Evolutionary conservation across 1,140 invertebrate species (phyloP).

Genomic region (Temnothorax longispinosus): DNA sequence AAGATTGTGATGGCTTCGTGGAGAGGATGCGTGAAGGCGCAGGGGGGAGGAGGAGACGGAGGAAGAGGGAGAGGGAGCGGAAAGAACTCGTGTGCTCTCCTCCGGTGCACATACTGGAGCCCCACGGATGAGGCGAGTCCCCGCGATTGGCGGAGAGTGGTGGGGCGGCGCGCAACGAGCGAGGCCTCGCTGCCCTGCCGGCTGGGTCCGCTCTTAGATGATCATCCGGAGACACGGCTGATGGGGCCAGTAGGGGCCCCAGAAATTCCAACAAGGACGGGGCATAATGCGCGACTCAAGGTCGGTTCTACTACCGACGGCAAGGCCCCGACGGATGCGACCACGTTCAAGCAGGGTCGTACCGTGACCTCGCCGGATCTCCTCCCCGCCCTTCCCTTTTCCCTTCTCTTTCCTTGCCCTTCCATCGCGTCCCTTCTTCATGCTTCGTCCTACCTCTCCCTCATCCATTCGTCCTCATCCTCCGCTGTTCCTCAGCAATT

Average conservation of each 20-base stretch:
- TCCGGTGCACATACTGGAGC: conserved; percentile 50
- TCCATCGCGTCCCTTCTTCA: conserved; percentile 50
- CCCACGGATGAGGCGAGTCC: conserved; percentile 14
- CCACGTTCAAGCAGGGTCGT: conserved; percentile 80
- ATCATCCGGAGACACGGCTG: conserved; percentile 78
- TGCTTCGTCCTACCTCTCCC: conserved; percentile 22
- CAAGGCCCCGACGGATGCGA: conserved; percentile 74
- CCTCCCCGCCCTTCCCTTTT: neutral
- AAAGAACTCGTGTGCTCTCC: conserved; percentile 32
- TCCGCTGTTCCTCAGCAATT: conserved; percentile 48
- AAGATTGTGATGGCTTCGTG: conserved; percentile 30
- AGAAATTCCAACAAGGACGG: conserved; percentile 86
- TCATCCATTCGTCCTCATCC: conserved; percentile 46
- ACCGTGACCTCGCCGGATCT: conserved; percentile 75
- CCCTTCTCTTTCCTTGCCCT: conserved; percentile 42
- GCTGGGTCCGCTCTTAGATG: conserved; percentile 70
- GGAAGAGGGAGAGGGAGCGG: neutral
- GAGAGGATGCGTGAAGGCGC: conserved; percentile 41
- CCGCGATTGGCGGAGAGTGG: conserved; percentile 8
- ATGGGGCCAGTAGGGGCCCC: conserved; percentile 78
- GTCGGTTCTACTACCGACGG: conserved; percentile 84
- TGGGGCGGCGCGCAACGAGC: conserved; percentile 43
- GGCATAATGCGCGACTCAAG: conserved; percentile 85
- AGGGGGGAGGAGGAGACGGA: neutral
- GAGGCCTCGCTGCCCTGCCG: neutral